Base-by-base conservation (phyloP, 2,797 vertebrate species). In the Ctenosaura bakeri region DNA sequence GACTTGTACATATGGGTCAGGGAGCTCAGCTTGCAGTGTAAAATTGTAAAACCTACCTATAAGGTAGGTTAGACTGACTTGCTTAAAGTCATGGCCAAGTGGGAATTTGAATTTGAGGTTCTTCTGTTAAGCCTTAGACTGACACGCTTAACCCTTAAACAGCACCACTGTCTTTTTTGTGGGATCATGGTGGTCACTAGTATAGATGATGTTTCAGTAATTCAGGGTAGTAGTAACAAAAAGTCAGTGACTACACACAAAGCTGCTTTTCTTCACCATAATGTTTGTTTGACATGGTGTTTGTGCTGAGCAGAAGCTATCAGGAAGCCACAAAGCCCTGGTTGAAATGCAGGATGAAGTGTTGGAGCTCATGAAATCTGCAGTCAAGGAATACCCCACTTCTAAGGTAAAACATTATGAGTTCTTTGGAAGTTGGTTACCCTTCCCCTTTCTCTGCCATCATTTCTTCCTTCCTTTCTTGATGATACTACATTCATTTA, bases 291-390 rank as follows among this genome's bases (percentile, higher is more conserved):
- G 91, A 89, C 4, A 0, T 90, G 10, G 0, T 93, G 26, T 96
- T 95, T 95, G n/a, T 95, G 85, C 96, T 91, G 92, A 95, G 88
- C 97, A 99, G 99, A 99, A 98, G 96, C 98, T 99, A 95, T 99
- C 99, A 0, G 98, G 98, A 92, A 98, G 99, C 95, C 99, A 99
- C 97, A 99, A 99, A 97, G 98, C 98, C 0, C 96, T 99, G 94
- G 99, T 99, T 90, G 99, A 99, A 97, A 99, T 99, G 99, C 99
- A 99, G 92, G 99, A 99, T 14, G 97, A 98, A 3, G 98, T 99
- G 92, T 94, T 94, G 0, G 98, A 99, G 77, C 98, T 99, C 78
- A 97, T 99, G 95, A 98, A 93, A 92, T 98, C 98, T 2, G 97
- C 98, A 3, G 96, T 98, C 56, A 96, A 96, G 94, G 98, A 99